Percentiles rank a stretch among this genome's conserved stretches.
These are phyloP conservation scores for Limulus polyphemus DNA, from an alignment of 2,888 invertebrate species.

Conservation along the genomic window DNA sequence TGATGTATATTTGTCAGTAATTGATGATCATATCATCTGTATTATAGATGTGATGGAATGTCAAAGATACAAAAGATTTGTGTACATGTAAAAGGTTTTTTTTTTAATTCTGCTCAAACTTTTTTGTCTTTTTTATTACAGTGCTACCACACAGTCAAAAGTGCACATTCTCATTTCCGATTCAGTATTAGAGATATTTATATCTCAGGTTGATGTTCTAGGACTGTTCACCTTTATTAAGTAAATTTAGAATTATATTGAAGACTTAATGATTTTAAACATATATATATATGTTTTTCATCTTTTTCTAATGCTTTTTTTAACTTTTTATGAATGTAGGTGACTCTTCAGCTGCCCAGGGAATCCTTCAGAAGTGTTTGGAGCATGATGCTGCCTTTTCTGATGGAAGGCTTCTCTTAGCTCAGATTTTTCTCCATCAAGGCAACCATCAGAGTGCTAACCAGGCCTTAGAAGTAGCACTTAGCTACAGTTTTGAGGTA, in stretches of 20 bases:
- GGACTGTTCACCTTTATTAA: constrained; percentile 3
- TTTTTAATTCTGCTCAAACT: no score
- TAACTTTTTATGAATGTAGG: constrained; percentile 40
- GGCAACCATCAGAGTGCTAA: constrained; percentile 57
- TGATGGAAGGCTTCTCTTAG: constrained; percentile 24
- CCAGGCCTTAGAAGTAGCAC: constrained; percentile 72
- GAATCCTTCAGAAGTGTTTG: constrained; percentile 48
- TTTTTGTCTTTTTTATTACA: no score
- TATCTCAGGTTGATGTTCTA: background rate
- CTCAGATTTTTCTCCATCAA: constrained; percentile 55
- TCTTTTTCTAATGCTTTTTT: background rate
- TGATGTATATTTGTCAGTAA: no score
- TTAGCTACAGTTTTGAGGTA: constrained; percentile 80
- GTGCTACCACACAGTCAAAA: no score
- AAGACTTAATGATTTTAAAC: background rate
- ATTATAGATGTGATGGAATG: no score
- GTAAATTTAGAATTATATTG: background rate
- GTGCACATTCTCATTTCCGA: no score
- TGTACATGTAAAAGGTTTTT: no score
- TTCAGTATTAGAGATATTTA: no score
- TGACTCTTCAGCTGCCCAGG: constrained; percentile 56
- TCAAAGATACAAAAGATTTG: no score
- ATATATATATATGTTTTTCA: no score
- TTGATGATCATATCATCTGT: no score
- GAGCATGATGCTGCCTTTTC: constrained; percentile 19